Conservation (phyloP, 2,113 vertebrate species). For the Numida meleagris region DNA sequence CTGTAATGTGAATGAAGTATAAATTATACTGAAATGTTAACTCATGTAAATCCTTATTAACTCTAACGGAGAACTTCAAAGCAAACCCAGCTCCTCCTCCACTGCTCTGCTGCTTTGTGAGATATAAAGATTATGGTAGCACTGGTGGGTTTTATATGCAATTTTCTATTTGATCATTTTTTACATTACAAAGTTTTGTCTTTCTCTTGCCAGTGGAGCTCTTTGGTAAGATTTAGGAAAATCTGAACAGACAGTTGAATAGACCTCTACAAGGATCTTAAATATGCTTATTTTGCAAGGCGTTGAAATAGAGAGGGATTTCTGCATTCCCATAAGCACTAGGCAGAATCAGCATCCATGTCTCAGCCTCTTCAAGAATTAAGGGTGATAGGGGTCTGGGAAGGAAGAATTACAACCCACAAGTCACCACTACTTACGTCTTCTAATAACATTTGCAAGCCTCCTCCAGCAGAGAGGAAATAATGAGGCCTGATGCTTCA, state of each 20-base stretch:
- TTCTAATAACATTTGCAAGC: not conserved
- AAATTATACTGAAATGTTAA: conserved; percentile 59
- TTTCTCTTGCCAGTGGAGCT: not conserved
- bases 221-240: not conserved
- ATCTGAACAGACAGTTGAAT: not conserved
- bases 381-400: not conserved
- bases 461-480: not conserved
- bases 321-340: not conserved
- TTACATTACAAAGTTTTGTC: not conserved
- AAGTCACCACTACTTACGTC: not conserved
- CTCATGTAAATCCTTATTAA: conserved; percentile 49
- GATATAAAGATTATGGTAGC: not conserved
- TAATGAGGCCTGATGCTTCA: not conserved
- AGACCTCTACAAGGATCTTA: not conserved
- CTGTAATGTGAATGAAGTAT: conserved; percentile 29
- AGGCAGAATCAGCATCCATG: not conserved
- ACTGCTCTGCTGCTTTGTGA: not conserved
- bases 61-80: conserved; percentile 46
- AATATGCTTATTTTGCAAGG: conserved; percentile 14
- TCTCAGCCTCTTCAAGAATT: not conserved
- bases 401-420: not conserved
- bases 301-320: not conserved
- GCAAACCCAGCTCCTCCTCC: conserved; percentile 9
- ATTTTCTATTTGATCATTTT: conserved; percentile 38
- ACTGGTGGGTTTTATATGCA: conserved; percentile 2